Base-by-base conservation (phyloP, 2,113 vertebrate genomes). In the Promerops cafer region DNA sequence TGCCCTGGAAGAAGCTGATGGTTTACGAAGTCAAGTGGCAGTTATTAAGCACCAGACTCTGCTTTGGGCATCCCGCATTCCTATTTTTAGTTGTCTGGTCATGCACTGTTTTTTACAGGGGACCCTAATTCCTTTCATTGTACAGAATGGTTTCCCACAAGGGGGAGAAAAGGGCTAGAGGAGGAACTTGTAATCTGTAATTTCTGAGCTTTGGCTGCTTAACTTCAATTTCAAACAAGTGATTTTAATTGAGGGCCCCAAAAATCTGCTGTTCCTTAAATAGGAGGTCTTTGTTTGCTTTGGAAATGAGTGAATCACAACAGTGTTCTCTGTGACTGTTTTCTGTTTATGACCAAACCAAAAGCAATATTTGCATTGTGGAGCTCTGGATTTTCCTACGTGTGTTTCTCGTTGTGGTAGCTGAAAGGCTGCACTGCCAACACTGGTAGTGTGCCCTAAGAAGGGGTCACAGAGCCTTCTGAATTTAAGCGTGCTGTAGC, bases 271-370 rank as follows among this genome's bases (percentile, higher is more conserved):
- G n/a, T 63, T 89, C 44, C 52, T 87, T 81, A 93, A 93, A 90
- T 77, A 66, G 20, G 50, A 83, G 81, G 44, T 87, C 42, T 71
- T 1, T 87, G 60, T 94, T 95, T 94, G 42, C 80, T 75, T 97
- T 93, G 86, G 72, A 94, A 90, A 59, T 5, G 3, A 78, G 20
- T 56, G 64, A 95, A 89, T 66, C 44, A 56, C 71, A 88, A 9
- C 72, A 84, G 39, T 47, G 28, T 80, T 91, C 28, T 76, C 72
- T 47, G 65, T 56, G 54, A 86, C 85, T 92, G 49, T 88, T 77
- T 90, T 90, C 54, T 85, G 66, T 96, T 95, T 90, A 50, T 89
- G 65, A 87, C 49, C 54, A 94, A 94, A 89, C 37, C 15, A 79
- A 87, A 89, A 92, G 24, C 47, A 90, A 15, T 89, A 74, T 85